Conservation (phyloP, 1,140 invertebrate species). For the Ganaspis sp. region DNA sequence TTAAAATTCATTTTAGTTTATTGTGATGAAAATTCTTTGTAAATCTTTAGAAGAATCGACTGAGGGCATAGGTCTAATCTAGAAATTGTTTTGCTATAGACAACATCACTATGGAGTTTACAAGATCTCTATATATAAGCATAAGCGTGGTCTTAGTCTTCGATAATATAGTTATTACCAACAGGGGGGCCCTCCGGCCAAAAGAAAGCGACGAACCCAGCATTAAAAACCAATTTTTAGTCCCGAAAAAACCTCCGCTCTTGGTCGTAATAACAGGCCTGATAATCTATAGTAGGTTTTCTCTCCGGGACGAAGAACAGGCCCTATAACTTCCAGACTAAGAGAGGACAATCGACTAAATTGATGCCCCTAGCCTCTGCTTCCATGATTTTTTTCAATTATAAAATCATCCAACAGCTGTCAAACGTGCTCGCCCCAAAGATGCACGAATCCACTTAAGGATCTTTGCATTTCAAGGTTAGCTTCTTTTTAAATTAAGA, state of each 20-base stretch:
- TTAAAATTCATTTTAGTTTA: not conserved
- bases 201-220: slow-evolving; percentile 71
- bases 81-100: not conserved
- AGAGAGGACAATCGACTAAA: slow-evolving; percentile 67
- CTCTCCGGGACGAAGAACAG: slow-evolving; percentile 63
- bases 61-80: slow-evolving; percentile 19
- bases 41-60: not conserved
- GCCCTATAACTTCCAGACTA: slow-evolving; percentile 38
- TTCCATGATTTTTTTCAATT: slow-evolving; percentile 70
- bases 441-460: slow-evolving; percentile 26
- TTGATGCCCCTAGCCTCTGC: slow-evolving; percentile 61
- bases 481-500: slow-evolving; percentile 27
- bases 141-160: slow-evolving; percentile 61
- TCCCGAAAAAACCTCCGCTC: slow-evolving; percentile 72
- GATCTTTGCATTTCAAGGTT: slow-evolving; percentile 25
- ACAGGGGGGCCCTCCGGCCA: slow-evolving; percentile 62
- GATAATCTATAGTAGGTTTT: slow-evolving; percentile 76
- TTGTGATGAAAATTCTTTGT: not conserved
- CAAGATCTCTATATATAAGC: slow-evolving; percentile 5
- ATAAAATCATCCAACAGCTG: slow-evolving; percentile 67
- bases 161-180: slow-evolving; percentile 73
- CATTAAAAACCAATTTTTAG: slow-evolving; percentile 77
- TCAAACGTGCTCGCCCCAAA: slow-evolving; percentile 51
- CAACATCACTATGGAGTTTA: not conserved
- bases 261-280: slow-evolving; percentile 72